Base-by-base conservation (phyloP, 2,797 vertebrate genomes). In the Arvicola amphibius region DNA sequence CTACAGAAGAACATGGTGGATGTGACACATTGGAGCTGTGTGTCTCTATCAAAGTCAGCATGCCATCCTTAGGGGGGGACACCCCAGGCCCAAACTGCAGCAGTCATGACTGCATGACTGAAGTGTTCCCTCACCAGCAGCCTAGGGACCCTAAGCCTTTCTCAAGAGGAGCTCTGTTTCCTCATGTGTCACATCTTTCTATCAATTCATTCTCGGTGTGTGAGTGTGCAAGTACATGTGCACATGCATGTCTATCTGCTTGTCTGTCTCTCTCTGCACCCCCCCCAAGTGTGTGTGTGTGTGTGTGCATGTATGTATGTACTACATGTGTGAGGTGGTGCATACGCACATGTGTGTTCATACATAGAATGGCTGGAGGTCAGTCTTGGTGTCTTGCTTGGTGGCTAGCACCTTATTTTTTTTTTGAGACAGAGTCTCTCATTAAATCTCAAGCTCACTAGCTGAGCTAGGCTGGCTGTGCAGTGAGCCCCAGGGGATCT, bases 11-110 rank as follows among this genome's bases (percentile, higher is more conserved):
- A 46, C 21, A 2, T 1, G 0, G 3, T 1, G 23, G 34, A 27
- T 19, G 46, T n/a, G n/a, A n/a, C n/a, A n/a, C n/a, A n/a, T 61
- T 17, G 16, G 14, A 7, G 12, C 48, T 77, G 7, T 0, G 5
- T 13, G 25, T 29, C 34, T 37, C 59, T 2, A 40, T 46, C 46
- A 29, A 29, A 53, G 89, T 40, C 74, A 43, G 3, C 34, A 53
- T 9, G n/a, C 9, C 4, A 23, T 48, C 53, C 7, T 85, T 43
- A 34, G 25, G 43, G 25, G 43, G 43, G 8, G 61, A 53, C 13
- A 40, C 14, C 13, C 53, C 34, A 65, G 25, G 40, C 40, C 7
- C n/a, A 79, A 46, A 79, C 53, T 27, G 13, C 11, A 61, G 43
- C 11, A 14, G 6, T 16, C 12, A 19, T 10, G 3, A 27, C 9